Conservation (phyloP, 2,888 invertebrate species). For the Drosophila paracracens region DNA sequence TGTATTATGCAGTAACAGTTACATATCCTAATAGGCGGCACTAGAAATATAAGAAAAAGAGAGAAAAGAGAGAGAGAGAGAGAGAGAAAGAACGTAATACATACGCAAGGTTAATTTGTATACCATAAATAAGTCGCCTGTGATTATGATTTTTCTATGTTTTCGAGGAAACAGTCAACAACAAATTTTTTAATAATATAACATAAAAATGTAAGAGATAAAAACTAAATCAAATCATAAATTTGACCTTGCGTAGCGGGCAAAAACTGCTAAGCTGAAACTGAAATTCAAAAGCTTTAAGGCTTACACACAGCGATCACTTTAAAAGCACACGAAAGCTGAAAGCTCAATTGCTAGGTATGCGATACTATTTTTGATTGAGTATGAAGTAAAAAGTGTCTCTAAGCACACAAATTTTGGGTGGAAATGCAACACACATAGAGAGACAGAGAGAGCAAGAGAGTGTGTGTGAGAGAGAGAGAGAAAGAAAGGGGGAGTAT, state of each 20-base stretch:
- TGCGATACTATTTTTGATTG: constrained; percentile 20
- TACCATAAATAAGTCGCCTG: constrained; percentile 46
- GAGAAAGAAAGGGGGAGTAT: constrained; percentile 16
- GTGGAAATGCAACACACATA: constrained; percentile 19
- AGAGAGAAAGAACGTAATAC: constrained; percentile 65
- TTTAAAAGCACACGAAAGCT: constrained; percentile 45
- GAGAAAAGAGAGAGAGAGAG: constrained; percentile 45
- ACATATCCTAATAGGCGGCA: constrained; percentile 86
- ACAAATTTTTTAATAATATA: constrained; percentile 14
- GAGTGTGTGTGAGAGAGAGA: constrained; percentile 13
- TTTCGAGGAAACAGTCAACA: constrained; percentile 33
- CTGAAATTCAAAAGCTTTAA: constrained; percentile 42
- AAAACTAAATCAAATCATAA: constrained; percentile 34
- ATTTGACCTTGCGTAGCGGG: constrained; percentile 38
- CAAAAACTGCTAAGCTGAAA: constrained; percentile 55
- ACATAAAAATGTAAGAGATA: constrained; percentile 15
- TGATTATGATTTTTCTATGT: constrained; percentile 14
- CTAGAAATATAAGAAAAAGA: constrained; percentile 84
- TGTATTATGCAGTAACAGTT: constrained; percentile 84
- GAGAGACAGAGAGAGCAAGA: constrained; percentile 23
- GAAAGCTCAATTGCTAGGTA: constrained; percentile 31
- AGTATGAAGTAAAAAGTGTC: constrained; percentile 38
- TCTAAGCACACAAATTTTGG: constrained; percentile 41
- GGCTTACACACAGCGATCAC: constrained; percentile 50
- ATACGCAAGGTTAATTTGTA: constrained; percentile 64